Conservation (phyloP, 2,113 vertebrate genomes). For the Sceloporus undulatus region DNA sequence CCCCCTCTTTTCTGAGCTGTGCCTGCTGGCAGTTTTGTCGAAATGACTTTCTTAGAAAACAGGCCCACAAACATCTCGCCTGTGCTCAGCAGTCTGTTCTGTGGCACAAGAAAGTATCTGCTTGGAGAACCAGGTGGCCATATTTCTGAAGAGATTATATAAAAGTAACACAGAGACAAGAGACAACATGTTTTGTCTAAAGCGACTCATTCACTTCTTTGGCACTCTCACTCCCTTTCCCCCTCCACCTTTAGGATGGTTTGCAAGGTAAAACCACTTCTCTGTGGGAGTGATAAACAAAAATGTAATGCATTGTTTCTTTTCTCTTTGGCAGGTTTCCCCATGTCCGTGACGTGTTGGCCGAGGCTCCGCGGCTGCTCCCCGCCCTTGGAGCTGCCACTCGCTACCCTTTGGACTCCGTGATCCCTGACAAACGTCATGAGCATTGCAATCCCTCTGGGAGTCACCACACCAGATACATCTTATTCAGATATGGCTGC, state of each 20-base stretch:
- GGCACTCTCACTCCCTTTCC: slow-evolving; percentile 42
- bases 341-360: slow-evolving; percentile 96
- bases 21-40: background rate
- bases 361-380: slow-evolving; percentile 90
- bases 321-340: slow-evolving; percentile 84
- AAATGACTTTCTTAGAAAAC: background rate
- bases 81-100: slow-evolving; percentile 3
- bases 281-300: background rate
- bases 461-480: slow-evolving; percentile 99
- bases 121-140: slow-evolving; percentile 13
- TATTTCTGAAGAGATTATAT: slow-evolving; percentile 6
- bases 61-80: background rate
- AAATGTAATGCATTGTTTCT: slow-evolving; percentile 69
- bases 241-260: slow-evolving; percentile 13
- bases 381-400: slow-evolving; percentile 92
- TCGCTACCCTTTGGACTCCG: slow-evolving; percentile 90
- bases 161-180: background rate
- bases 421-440: slow-evolving; percentile 98
- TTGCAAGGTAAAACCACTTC: slow-evolving; percentile 10
- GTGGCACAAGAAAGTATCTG: background rate
- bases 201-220: slow-evolving; percentile 12
- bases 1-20: background rate
- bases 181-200: background rate
- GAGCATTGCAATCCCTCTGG: slow-evolving; percentile 99
- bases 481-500: slow-evolving; percentile 99